phyloP scores from a whole-genome alignment of 2,113 vertebrate genomes.

The Etia nguti region DNA sequence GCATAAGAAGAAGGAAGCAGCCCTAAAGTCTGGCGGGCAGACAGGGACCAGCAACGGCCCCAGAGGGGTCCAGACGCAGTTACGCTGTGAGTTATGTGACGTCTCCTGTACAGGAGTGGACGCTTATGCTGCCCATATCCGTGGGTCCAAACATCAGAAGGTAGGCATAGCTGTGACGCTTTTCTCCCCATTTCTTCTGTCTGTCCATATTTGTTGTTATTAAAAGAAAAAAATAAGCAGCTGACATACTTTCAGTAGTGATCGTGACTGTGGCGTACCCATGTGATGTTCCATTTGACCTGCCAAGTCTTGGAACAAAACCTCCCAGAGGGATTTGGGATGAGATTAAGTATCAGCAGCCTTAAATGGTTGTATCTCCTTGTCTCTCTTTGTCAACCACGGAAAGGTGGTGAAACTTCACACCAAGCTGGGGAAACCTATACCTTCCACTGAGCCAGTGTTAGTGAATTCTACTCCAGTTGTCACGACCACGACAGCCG shows the following conservation, averaged over 20 bases:
- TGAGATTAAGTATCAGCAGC: constrained; percentile 4
- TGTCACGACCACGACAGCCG: constrained; percentile 55
- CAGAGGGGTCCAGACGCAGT: constrained; percentile 64
- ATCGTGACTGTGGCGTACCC: background rate
- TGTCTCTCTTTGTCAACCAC: constrained; percentile 11
- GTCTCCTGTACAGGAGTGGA: constrained; percentile 77
- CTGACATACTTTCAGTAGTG: background rate
- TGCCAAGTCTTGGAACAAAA: constrained; percentile 15
- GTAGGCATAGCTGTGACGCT: constrained; percentile 29
- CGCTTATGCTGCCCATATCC: constrained; percentile 66
- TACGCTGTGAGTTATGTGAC: constrained; percentile 78
- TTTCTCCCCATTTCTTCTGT: background rate
- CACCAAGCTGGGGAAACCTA: constrained; percentile 81
- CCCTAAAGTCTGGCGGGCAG: constrained; percentile 66
- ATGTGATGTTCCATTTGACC: background rate
- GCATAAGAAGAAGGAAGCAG: constrained; percentile 80
- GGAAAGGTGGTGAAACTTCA: constrained; percentile 82
- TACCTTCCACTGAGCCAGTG: constrained; percentile 75
- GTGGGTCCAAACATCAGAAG: constrained; percentile 78
- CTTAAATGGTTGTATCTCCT: background rate
- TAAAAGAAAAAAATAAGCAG: background rate
- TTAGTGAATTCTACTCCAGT: constrained; percentile 66
- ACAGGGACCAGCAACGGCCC: constrained; percentile 49
- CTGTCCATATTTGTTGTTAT: background rate
- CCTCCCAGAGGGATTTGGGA: background rate